Percentiles rank a stretch among this genome's conserved stretches.
Evolutionary conservation across 2,113 vertebrate species (phyloP).

Genomic region (Vombatus ursinus): DNA sequence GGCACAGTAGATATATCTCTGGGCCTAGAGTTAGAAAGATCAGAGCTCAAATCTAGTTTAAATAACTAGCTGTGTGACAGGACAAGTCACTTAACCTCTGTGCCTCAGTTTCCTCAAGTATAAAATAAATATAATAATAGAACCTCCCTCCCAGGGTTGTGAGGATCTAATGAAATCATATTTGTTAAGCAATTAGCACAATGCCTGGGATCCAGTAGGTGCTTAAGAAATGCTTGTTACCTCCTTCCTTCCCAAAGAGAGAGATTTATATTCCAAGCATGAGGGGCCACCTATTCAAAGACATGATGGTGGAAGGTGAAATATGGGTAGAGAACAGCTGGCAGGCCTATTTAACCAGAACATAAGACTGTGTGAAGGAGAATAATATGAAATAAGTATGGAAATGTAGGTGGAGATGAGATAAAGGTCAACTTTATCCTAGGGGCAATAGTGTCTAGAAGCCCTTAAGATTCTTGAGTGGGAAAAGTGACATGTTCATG

Average conservation of each 20-base stretch:
- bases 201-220: not conserved
- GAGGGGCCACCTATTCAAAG: not conserved
- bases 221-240: not conserved
- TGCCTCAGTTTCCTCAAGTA: not conserved
- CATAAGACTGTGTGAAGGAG: not conserved
- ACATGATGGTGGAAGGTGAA: not conserved
- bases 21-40: not conserved
- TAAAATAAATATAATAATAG: not conserved
- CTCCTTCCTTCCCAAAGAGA: not conserved
- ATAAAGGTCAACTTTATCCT: not conserved
- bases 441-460: not conserved
- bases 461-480: not conserved
- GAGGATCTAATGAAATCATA: not conserved
- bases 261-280: not conserved
- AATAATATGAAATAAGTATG: not conserved
- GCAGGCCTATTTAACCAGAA: not conserved
- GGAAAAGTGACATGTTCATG: not conserved
- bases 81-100: not conserved
- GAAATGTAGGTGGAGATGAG: not conserved
- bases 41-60: not conserved
- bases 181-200: not conserved
- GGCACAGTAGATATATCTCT: not conserved
- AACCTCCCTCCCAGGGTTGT: not conserved
- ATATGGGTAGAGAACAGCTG: not conserved
- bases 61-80: not conserved